Base-by-base conservation (phyloP, 1,140 invertebrate genomes). In the Metopolophium dirhodum region DNA sequence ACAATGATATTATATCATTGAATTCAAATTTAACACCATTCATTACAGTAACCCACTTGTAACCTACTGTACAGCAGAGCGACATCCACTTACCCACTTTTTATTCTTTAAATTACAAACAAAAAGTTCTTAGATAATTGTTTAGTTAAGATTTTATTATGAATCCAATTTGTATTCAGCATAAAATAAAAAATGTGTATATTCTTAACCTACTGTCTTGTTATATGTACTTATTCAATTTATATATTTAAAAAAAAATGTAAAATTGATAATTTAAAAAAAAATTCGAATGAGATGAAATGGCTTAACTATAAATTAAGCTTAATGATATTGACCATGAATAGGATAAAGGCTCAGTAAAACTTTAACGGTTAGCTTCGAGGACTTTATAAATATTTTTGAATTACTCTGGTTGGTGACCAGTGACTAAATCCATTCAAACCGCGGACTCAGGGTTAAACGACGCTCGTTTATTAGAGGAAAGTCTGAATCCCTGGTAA, bases 371-470 rank as follows among this genome's bases (percentile, higher is more conserved):
- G 83, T 88, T 35, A 77, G 11, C 61, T 77, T n/a, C 6, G 30
- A 23, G 47, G 86, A 35, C 0, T 51, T 51, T 51, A 51, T 88
- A 88, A n/a, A 88, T 88, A 51, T 88, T 88, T 88, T 88, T 51
- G 35, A 88, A 88, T 51, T 88, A 49, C 30, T 88, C 85, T n/a
- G 30, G 30, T 49, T n/a, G 26, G 45, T 87, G 85, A 87, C 85
- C 45, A 87, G 41, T 35, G 30, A 88, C n/a, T 51, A 51, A 88
- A 51, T 88, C 86, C 20, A 51, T 51, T 51, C 45, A n/a, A 47
- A 88, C 86, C 86, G 14, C 9, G 8, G 18, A 35, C 22, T 51
- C 18, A 7, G 45, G 2, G 20, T 51, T 51, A 88, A 88, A 51
- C 49, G 45, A 88, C 7, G 20, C 47, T 88, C 86, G n/a, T 88